phyloP scores from a whole-genome alignment of 2,113 vertebrate species.

The Tragulus kanchil region DNA sequence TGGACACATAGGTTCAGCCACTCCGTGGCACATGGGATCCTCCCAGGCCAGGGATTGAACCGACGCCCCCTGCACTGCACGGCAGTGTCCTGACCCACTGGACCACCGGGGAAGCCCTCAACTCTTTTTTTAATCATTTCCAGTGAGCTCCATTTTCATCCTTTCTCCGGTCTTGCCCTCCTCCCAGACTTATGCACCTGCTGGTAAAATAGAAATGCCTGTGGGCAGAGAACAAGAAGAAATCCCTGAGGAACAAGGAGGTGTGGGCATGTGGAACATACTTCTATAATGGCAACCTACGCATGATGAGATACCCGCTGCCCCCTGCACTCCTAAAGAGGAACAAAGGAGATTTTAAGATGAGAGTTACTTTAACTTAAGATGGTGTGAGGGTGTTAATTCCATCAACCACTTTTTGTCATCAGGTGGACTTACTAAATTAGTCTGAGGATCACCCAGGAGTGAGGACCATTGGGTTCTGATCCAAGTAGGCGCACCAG shows the following conservation, averaged over 20 bases:
- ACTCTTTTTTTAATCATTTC: too few species aligned
- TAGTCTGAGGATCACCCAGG: neutral
- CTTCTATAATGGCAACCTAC: neutral
- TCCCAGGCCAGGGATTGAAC: too few species aligned
- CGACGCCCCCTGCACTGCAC: too few species aligned
- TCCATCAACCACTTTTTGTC: neutral
- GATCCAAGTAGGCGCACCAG: neutral
- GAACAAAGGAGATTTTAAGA: neutral
- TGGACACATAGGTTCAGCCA: too few species aligned
- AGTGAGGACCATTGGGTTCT: neutral
- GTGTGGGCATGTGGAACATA: neutral
- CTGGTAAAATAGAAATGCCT: neutral
- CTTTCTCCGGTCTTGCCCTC: neutral
- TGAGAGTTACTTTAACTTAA: slow-evolving; percentile 15
- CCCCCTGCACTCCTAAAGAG: neutral
- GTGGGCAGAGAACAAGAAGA: neutral
- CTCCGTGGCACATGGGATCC: too few species aligned
- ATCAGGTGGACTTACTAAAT: neutral
- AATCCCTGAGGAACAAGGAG: neutral
- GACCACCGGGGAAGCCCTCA: too few species aligned
- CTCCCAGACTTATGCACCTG: neutral
- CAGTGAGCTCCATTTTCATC: neutral
- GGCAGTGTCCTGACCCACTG: too few species aligned
- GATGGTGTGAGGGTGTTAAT: neutral
- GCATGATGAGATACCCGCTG: neutral